These are phyloP conservation scores for Loripinus fragilis DNA, from an alignment of 2,888 invertebrate genomes.

Conservation along the genomic window DNA sequence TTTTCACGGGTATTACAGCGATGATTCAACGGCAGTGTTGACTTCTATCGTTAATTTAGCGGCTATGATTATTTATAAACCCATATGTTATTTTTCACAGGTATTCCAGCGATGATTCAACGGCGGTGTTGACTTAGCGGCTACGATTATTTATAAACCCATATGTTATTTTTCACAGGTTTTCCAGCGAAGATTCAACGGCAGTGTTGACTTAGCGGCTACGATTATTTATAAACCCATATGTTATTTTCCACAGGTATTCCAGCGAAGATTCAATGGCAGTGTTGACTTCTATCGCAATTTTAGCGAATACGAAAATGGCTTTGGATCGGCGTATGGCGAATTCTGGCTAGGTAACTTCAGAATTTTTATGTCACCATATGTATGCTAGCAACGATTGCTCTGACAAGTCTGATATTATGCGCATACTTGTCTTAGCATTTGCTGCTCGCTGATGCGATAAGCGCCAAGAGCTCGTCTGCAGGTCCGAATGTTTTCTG, in stretches of 20 bases:
- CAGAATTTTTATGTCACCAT: no score
- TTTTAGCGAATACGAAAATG: slow-evolving; percentile 14
- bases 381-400: no score
- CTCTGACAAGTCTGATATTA: no score
- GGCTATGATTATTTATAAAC: no score
- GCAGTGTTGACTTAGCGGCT: slow-evolving; percentile 14
- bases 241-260: background rate
- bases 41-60: slow-evolving; percentile 17
- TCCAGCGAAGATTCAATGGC: slow-evolving; percentile 7
- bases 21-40: slow-evolving; percentile 9
- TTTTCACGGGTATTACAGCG: background rate
- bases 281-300: slow-evolving; percentile 18
- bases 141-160: no score
- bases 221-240: no score
- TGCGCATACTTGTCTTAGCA: no score
- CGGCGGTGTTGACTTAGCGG: slow-evolving; percentile 10
- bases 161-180: slow-evolving; percentile 3
- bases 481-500: no score
- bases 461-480: no score
- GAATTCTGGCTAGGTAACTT: slow-evolving; percentile 13
- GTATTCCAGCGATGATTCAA: slow-evolving; percentile 7
- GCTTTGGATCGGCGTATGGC: slow-evolving; percentile 5
- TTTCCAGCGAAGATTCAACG: slow-evolving; percentile 11
- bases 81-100: background rate
- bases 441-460: no score